Percentiles rank a stretch among this genome's conserved stretches.
Conservation (phyloP, 2,888 invertebrate species). For the Horisme vitalbata region DNA sequence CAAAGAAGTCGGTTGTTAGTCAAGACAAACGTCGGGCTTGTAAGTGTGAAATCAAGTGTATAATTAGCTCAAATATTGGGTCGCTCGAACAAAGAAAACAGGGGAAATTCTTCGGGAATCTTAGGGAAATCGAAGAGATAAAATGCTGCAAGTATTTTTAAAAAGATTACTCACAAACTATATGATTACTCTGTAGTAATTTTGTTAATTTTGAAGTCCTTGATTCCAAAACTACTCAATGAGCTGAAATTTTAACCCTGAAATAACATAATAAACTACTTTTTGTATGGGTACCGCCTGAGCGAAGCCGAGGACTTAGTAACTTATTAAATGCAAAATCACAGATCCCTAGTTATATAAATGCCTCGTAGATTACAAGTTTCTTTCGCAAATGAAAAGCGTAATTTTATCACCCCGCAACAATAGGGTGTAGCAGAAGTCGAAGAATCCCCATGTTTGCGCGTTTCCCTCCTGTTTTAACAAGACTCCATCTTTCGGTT, state of each 20-base stretch:
- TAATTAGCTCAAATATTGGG: slow-evolving; percentile 63
- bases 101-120: slow-evolving; percentile 47
- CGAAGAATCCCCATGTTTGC: slow-evolving; percentile 44
- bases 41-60: slow-evolving; percentile 63
- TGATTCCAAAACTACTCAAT: too few species aligned
- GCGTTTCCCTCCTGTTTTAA: slow-evolving; percentile 35
- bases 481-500: slow-evolving; percentile 40
- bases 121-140: slow-evolving; percentile 56
- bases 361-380: too few species aligned
- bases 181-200: too few species aligned
- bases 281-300: too few species aligned
- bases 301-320: too few species aligned
- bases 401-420: slow-evolving; percentile 50
- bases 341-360: too few species aligned
- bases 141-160: slow-evolving; percentile 51
- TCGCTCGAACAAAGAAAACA: slow-evolving; percentile 68
- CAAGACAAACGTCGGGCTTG: slow-evolving; percentile 55
- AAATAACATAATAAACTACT: too few species aligned
- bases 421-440: slow-evolving; percentile 44
- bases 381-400: too few species aligned
- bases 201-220: too few species aligned
- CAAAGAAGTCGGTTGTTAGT: slow-evolving; percentile 46
- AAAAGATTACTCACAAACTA: too few species aligned
- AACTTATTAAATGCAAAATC: too few species aligned
- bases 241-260: too few species aligned